These are phyloP conservation scores for Lapara coniferarum DNA, from an alignment of 2,888 invertebrate genomes.

Conservation along the genomic window DNA sequence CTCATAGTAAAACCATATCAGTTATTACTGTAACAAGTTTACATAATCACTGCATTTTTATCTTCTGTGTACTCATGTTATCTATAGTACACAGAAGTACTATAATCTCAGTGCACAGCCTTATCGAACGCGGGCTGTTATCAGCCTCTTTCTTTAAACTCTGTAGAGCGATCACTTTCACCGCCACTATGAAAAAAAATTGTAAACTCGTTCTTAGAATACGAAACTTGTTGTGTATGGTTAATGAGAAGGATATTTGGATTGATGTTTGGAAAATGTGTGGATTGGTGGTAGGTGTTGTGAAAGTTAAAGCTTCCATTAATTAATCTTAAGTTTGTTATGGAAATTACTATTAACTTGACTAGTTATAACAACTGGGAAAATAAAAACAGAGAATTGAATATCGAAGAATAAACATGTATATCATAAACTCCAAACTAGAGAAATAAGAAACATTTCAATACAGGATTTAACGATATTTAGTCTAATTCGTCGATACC, in stretches of 20 bases:
- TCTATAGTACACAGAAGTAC: too few species aligned
- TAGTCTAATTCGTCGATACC: too few species aligned
- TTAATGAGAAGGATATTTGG: neutral
- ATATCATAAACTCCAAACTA: too few species aligned
- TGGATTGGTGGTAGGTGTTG: neutral
- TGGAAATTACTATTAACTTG: neutral
- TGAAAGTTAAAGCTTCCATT: neutral
- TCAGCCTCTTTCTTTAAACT: conserved; percentile 36
- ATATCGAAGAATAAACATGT: neutral
- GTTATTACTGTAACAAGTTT: conserved; percentile 27
- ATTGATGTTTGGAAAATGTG: neutral
- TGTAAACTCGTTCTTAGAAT: conserved; percentile 3
- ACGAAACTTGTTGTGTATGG: neutral
- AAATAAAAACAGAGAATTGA: neutral
- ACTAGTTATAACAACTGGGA: neutral
- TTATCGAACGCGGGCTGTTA: conserved; percentile 37
- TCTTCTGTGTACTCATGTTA: conserved; percentile 39
- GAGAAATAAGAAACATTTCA: too few species aligned
- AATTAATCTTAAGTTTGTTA: neutral
- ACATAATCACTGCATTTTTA: conserved; percentile 43
- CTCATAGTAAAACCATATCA: neutral
- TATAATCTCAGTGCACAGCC: conserved; percentile 37
- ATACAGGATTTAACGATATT: too few species aligned
- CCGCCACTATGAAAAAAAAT: conserved; percentile 30
- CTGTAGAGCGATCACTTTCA: conserved; percentile 36